Conservation (phyloP, 1,140 invertebrate genomes). For the Brachionus plicatilis region DNA sequence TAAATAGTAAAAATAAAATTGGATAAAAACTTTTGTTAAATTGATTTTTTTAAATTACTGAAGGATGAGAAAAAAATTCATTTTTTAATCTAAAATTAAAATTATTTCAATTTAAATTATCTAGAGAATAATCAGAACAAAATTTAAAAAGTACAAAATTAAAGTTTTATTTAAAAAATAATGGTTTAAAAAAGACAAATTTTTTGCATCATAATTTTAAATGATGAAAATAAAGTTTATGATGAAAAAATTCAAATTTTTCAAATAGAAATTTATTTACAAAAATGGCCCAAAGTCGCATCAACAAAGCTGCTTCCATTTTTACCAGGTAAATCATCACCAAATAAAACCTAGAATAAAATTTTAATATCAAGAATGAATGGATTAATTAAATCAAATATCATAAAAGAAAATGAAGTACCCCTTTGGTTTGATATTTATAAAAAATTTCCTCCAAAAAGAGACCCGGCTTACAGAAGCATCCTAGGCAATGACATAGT, state of each 20-base stretch:
- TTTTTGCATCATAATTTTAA: background rate
- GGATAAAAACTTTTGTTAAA: no score
- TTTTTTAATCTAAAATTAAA: no score
- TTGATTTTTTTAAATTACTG: no score
- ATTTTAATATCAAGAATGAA: slow-evolving; percentile 60
- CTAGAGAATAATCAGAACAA: no score
- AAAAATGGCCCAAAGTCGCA: slow-evolving; percentile 38
- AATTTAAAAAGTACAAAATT: background rate
- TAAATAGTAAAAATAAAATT: no score
- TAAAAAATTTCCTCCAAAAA: slow-evolving; percentile 71
- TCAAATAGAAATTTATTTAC: background rate
- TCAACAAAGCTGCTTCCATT: slow-evolving; percentile 38
- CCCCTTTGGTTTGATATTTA: slow-evolving; percentile 82
- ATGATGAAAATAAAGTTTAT: background rate
- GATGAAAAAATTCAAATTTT: background rate
- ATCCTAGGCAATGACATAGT: slow-evolving; percentile 59
- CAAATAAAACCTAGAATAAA: no score
- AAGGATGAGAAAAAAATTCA: no score
- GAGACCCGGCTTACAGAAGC: slow-evolving; percentile 67
- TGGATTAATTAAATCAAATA: slow-evolving; percentile 67
- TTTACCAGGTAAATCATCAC: background rate
- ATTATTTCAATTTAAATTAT: no score
- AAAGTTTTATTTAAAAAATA: background rate
- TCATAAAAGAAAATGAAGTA: slow-evolving; percentile 67
- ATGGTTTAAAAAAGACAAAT: background rate